Conservation (phyloP, 2,113 vertebrate species). For the Gadus macrocephalus region DNA sequence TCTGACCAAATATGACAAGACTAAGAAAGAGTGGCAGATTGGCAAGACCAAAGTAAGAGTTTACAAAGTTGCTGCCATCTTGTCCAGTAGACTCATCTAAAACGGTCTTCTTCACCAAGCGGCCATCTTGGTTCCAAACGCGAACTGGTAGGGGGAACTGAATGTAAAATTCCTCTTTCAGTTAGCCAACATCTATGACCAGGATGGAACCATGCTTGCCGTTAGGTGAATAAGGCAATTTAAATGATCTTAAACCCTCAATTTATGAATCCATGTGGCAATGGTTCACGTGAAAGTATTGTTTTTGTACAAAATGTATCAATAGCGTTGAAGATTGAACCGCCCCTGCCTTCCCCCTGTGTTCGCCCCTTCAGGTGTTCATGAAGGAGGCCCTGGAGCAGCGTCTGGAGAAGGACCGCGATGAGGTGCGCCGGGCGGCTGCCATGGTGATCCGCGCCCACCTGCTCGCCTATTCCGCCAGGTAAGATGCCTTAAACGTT, state of each 20-base stretch:
- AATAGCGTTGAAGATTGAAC: no score
- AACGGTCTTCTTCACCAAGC: neutral
- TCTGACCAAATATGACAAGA: constrained; percentile 74
- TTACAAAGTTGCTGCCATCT: neutral
- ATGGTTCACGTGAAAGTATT: no score
- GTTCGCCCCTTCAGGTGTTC: constrained; percentile 77
- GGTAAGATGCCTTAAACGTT: constrained; percentile 62
- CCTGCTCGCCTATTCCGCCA: constrained; percentile 85
- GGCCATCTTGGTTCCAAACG: no score
- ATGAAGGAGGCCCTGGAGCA: constrained; percentile 90
- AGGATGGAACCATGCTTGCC: no score
- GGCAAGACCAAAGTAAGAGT: constrained; percentile 85
- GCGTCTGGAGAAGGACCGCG: constrained; percentile 84
- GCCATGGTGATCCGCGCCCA: constrained; percentile 85
- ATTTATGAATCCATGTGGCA: no score
- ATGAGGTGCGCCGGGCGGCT: constrained; percentile 80
- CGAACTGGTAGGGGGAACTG: no score
- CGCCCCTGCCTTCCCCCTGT: neutral
- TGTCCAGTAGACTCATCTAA: neutral
- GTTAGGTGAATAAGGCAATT: no score
- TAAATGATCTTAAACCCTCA: no score
- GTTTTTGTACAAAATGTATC: no score
- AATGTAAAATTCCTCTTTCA: no score
- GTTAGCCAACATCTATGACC: no score
- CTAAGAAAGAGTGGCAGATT: constrained; percentile 84